These are phyloP conservation scores for Cairina moschata DNA, from an alignment of 2,113 vertebrate species.

Conservation along the genomic window DNA sequence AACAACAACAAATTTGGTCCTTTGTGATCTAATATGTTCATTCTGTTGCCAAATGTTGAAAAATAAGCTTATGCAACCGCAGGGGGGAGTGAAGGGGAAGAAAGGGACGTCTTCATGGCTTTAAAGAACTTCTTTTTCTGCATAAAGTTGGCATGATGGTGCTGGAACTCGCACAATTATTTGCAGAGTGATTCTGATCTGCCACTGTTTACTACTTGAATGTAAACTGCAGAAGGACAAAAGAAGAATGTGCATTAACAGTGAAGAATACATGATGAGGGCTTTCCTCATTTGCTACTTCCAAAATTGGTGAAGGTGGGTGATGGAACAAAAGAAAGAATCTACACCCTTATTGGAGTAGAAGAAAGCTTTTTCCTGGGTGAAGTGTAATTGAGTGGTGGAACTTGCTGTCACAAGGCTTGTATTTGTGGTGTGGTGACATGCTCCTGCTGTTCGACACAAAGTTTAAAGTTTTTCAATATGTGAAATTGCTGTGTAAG, in stretches of 20 bases:
- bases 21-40: not conserved
- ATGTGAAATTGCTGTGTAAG: not conserved
- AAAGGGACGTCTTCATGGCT: not conserved
- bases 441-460: not conserved
- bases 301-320: not conserved
- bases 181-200: not conserved
- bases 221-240: not conserved
- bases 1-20: conserved; percentile 31
- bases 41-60: conserved; percentile 29
- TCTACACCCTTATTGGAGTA: not conserved
- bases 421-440: not conserved
- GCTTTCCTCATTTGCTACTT: not conserved
- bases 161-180: not conserved
- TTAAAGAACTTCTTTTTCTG: not conserved
- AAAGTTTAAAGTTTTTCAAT: not conserved
- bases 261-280: not conserved
- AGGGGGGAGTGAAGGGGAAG: not conserved
- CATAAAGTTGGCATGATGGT: not conserved
- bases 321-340: not conserved
- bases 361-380: not conserved
- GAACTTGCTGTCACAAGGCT: not conserved
- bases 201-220: not conserved
- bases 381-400: not conserved
- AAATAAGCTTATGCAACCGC: conserved; percentile 43
- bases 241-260: not conserved